Conservation (phyloP, 2,797 vertebrate genomes). For the Odontamblyopus rebecca region DNA sequence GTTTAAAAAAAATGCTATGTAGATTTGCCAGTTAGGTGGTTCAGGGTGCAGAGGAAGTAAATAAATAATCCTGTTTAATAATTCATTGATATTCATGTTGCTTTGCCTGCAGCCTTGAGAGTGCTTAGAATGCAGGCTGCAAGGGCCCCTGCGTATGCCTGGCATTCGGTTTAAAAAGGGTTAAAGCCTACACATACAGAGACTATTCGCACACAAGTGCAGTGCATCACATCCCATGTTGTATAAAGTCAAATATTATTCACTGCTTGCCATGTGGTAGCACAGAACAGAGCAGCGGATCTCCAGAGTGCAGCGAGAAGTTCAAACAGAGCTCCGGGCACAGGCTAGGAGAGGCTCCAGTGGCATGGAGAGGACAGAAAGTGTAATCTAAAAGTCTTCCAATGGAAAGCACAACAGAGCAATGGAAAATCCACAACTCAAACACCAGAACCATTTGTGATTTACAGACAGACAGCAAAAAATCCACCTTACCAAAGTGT, state of each 20-base stretch:
- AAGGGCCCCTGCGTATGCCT: slow-evolving; percentile 61
- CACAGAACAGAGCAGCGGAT: slow-evolving; percentile 51
- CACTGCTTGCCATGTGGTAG: slow-evolving; percentile 53
- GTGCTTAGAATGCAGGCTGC: slow-evolving; percentile 74
- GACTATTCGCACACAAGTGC: slow-evolving; percentile 2
- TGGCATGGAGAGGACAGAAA: slow-evolving; percentile 49
- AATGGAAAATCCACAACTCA: neutral
- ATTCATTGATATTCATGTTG: slow-evolving; percentile 80
- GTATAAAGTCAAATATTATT: slow-evolving; percentile 31
- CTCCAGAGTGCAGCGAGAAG: slow-evolving; percentile 70
- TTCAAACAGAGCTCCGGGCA: slow-evolving; percentile 69
- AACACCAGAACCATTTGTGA: too few species aligned
- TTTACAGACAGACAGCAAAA: neutral
- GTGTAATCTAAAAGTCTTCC: slow-evolving; percentile 69
- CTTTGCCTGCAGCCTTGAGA: slow-evolving; percentile 76
- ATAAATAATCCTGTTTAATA: slow-evolving; percentile 81
- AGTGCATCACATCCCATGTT: slow-evolving; percentile 18
- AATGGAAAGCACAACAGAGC: neutral
- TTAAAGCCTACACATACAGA: slow-evolving; percentile 16
- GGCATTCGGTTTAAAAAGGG: slow-evolving; percentile 56
- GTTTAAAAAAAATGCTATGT: slow-evolving; percentile 70
- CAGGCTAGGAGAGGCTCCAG: slow-evolving; percentile 44
- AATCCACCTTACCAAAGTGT: neutral
- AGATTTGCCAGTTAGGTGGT: slow-evolving; percentile 78
- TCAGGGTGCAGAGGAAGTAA: slow-evolving; percentile 75